Conservation (phyloP, 2,797 vertebrate species). For the Eutrigla gurnardus region DNA sequence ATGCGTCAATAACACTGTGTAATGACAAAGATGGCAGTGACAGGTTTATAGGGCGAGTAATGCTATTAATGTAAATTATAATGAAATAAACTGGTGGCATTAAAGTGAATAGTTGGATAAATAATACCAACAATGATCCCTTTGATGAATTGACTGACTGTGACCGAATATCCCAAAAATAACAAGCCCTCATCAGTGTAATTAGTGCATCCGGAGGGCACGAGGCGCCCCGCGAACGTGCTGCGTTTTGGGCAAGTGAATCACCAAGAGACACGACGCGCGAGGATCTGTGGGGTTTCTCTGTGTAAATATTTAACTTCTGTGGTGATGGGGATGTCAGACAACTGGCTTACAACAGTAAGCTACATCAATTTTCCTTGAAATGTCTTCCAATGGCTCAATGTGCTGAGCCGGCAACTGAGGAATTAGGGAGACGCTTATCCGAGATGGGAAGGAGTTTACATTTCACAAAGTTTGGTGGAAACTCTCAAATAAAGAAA, state of each 20-base stretch:
- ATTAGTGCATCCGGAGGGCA: conserved; percentile 58
- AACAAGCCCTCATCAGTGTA: conserved; percentile 57
- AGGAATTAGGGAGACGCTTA: conserved; percentile 17
- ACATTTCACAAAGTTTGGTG: conserved; percentile 15
- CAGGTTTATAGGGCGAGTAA: neutral
- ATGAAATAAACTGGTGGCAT: conserved; percentile 8
- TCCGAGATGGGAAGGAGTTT: conserved; percentile 1
- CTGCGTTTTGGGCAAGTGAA: conserved; percentile 68
- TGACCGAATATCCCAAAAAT: conserved; percentile 44
- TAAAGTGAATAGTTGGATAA: conserved; percentile 12
- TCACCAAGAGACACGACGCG: conserved; percentile 61
- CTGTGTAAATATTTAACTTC: conserved; percentile 70
- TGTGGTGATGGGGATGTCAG: conserved; percentile 61
- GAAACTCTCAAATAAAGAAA: conserved; percentile 3
- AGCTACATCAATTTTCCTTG: conserved; percentile 42
- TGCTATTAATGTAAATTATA: neutral
- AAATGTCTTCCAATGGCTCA: conserved; percentile 35
- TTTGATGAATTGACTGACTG: conserved; percentile 35
- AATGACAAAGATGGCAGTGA: neutral
- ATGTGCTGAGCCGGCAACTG: conserved; percentile 3
- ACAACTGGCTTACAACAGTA: conserved; percentile 57
- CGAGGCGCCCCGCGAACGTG: conserved; percentile 34
- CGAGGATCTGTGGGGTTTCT: conserved; percentile 68
- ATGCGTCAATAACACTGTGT: neutral
- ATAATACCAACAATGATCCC: conserved; percentile 24